Conservation (phyloP, 2,888 invertebrate species). For the Horisme vitalbata region DNA sequence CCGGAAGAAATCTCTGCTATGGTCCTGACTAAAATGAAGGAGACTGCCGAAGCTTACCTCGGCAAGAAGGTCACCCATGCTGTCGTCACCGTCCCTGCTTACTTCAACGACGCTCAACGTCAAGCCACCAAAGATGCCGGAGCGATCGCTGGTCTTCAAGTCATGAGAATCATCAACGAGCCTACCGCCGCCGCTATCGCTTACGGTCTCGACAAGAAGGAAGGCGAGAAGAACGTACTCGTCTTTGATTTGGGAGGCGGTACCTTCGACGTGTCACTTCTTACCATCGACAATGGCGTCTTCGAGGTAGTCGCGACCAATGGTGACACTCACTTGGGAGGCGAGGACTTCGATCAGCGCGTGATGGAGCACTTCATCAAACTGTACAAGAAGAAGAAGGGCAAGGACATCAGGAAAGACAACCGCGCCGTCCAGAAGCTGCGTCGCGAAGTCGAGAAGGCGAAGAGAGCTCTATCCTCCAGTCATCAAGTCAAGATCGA, state of each 20-base stretch:
- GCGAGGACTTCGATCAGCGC: constrained; percentile 99
- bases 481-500: constrained; percentile 98
- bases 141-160: constrained; percentile 94
- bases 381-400: constrained; percentile 99
- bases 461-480: constrained; percentile 96
- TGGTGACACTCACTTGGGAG: constrained; percentile 98
- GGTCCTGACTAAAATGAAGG: constrained; percentile 99
- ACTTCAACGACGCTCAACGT: constrained; percentile 99
- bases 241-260: constrained; percentile 99
- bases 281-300: constrained; percentile 99
- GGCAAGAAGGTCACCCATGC: constrained; percentile 94
- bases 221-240: constrained; percentile 98
- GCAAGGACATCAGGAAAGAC: constrained; percentile 97
- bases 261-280: constrained; percentile 98
- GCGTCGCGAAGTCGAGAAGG: constrained; percentile 98
- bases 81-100: constrained; percentile 96
- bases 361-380: constrained; percentile 99
- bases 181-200: constrained; percentile 98
- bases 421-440: constrained; percentile 97
- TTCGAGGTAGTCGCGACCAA: constrained; percentile 97
- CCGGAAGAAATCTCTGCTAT: constrained; percentile 99
- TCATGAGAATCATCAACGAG: constrained; percentile 99
- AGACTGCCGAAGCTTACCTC: constrained; percentile 98
- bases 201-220: constrained; percentile 97
- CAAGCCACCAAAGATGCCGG: constrained; percentile 99